Percentiles rank a stretch among this genome's conserved stretches.
phyloP scores from a whole-genome alignment of 2,113 vertebrate species.

The Nothobranchius kuhntae region DNA sequence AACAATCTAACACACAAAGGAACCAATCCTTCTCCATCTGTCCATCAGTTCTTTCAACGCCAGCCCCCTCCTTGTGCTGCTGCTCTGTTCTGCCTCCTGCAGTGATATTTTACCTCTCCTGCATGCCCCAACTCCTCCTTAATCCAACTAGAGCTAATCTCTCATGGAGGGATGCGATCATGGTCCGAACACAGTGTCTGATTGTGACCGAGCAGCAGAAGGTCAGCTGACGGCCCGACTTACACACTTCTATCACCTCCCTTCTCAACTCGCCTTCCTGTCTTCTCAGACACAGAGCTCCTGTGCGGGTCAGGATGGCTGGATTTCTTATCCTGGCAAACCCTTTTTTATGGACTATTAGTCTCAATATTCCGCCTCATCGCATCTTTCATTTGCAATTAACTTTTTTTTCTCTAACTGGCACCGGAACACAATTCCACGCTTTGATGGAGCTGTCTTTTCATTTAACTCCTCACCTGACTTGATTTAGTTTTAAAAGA shows the following conservation, averaged over 20 bases:
- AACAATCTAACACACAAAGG: background rate
- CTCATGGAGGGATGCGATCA: conserved; percentile 39
- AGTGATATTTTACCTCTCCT: conserved; percentile 66
- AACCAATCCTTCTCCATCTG: conserved; percentile 21
- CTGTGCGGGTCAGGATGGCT: conserved; percentile 38
- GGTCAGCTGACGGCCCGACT: conserved; percentile 21
- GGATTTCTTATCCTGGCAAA: background rate
- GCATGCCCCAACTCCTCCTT: conserved; percentile 46
- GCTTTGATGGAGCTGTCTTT: background rate
- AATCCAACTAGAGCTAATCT: conserved; percentile 76
- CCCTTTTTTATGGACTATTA: no score
- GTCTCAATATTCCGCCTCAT: background rate
- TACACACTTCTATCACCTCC: conserved; percentile 14
- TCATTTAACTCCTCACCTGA: background rate
- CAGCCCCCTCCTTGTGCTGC: conserved; percentile 2
- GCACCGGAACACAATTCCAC: no score
- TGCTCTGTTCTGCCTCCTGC: conserved; percentile 4
- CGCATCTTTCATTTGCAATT: background rate
- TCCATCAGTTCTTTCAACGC: background rate
- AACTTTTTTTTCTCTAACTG: background rate
- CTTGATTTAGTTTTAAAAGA: background rate
- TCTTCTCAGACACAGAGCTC: conserved; percentile 43
- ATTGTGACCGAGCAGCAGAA: conserved; percentile 16
- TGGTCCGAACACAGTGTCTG: conserved; percentile 23
- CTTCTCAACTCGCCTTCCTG: conserved; percentile 3